Base-by-base conservation (phyloP, 2,888 invertebrate species). In the Heteromurus nitidus region DNA sequence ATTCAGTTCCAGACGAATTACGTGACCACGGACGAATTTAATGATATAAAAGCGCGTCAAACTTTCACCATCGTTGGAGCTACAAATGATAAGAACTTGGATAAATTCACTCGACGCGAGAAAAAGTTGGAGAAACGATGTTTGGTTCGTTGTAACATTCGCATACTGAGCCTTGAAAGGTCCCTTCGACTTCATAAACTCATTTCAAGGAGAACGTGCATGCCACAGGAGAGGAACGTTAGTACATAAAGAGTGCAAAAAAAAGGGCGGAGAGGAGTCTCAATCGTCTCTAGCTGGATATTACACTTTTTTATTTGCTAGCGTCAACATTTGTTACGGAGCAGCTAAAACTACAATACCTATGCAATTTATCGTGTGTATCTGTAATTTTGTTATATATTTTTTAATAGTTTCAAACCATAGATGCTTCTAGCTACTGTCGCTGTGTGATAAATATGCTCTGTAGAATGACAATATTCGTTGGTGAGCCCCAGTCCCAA, bases 41-140 rank as follows among this genome's bases (percentile, higher is more conserved):
- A 73, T 16, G 85, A 82, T 24, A 81, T 88, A 18, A 86, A 85
- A 62, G 80, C 83, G 44, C 85, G 86, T 13, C 87, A 87, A 55
- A 86, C 85, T 22, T 88, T 87, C 75, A 85, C 85, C 58, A 82
- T 88, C 5, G 85, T 88, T 20, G 88, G 88, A 53, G 88, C 88
- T 24, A 88, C 88, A n/a, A 87, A 87, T 70, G 86, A 87, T 73
- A 88, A 88, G 80, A 88, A 88, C 72, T 81, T 88, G 80, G 88
- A 87, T 47, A 88, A 88, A 79, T 88, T 88, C 73, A 88, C 88
- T n/a, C 85, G 87, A 62, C 83, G 88, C 60, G 88, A 88, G 72
- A 88, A 88, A 77, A 88, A 88, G 60, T 82, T 88, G 36, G 86
- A 88, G 50, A 86, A 85, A 42, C 80, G 87, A 7, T 88, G 88